Evolutionary conservation across 1,140 invertebrate genomes (phyloP).

Genomic region (honey bee (Apis mellifera)): Amel_HAv3.1 CM009935.2:87501-88000

Average conservation of each 20-base stretch:
- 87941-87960: background rate
- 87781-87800: background rate
- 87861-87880: background rate
- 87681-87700: conserved; percentile 55
- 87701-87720: conserved; percentile 19
- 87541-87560: conserved; percentile 88
- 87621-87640: conserved; percentile 19
- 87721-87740: conserved; percentile 21
- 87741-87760: background rate
- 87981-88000: background rate
- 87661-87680: conserved; percentile 30
- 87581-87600: conserved; percentile 83
- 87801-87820: background rate
- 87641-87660: conserved; percentile 23
- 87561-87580: conserved; percentile 86
- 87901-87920: too few relatives aligned
- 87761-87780: conserved; percentile 3
- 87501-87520: conserved; percentile 89
- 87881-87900: background rate
- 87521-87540: conserved; percentile 90
- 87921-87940: background rate
- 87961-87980: conserved; percentile 11
- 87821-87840: conserved; percentile 28
- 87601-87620: conserved; percentile 42
- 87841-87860: conserved; percentile 21